A percentile compares a stretch with the other conserved stretches of the same genome.
Evolutionary conservation across 1,140 invertebrate genomes (phyloP).

Genomic region (Conus betulinus): DNA sequence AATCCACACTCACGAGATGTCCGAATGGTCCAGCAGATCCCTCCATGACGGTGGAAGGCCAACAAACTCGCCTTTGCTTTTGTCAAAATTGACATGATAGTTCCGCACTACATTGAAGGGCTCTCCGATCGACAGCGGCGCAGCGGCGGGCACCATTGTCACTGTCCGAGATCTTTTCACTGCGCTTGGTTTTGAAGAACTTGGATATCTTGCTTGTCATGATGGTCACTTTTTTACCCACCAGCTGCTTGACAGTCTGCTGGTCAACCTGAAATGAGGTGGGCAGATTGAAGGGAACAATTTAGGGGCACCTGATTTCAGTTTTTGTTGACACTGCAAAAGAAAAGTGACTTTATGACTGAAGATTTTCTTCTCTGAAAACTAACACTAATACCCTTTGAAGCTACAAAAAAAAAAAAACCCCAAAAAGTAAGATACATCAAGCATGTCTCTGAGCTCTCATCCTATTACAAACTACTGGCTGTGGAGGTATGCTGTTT

Average conservation of each 20-base stretch:
- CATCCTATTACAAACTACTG: no score
- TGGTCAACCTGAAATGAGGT: conserved; percentile 8
- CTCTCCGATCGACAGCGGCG: conserved; percentile 60
- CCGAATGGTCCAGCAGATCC: conserved; percentile 59
- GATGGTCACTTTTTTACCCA: neutral
- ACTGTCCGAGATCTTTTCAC: conserved; percentile 36
- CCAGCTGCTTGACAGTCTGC: neutral
- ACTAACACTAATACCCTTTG: no score
- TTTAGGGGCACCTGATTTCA: no score
- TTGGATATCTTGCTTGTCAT: conserved; percentile 15
- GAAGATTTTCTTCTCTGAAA: no score
- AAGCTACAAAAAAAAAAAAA: no score
- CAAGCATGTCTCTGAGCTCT: no score
- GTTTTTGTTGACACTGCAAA: no score
- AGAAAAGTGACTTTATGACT: no score
- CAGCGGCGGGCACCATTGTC: conserved; percentile 9
- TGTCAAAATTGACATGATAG: conserved; percentile 71
- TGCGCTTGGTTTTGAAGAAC: conserved; percentile 21
- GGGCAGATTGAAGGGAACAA: no score
- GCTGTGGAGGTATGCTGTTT: no score
- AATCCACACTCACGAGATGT: conserved; percentile 67
- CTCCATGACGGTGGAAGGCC: conserved; percentile 69
- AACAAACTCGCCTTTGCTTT: conserved; percentile 62
- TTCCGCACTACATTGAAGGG: conserved; percentile 68
- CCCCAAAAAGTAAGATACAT: no score